Conservation (phyloP, 1,140 invertebrate genomes). For the Caenorhabditis briggsae region DNA sequence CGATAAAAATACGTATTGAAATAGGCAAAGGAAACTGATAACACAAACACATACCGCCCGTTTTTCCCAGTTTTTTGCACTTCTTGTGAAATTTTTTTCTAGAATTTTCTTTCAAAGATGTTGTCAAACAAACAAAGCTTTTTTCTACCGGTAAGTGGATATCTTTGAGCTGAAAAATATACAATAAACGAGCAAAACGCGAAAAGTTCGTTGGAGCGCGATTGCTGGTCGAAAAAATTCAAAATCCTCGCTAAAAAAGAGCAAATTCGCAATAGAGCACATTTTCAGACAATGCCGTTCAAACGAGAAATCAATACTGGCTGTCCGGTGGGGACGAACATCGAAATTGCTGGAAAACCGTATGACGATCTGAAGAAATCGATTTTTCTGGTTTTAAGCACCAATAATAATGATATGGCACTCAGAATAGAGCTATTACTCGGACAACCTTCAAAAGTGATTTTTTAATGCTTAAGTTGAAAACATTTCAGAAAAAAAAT, state of each 20-base stretch:
- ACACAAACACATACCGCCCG: background rate
- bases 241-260: background rate
- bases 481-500: background rate
- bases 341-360: slow-evolving; percentile 21
- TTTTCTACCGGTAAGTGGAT: slow-evolving; percentile 13
- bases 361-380: slow-evolving; percentile 9
- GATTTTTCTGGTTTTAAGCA: background rate
- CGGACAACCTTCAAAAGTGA: slow-evolving; percentile 21
- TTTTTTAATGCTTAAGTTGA: background rate
- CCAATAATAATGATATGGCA: slow-evolving; percentile 18
- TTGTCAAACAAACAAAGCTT: slow-evolving; percentile 13
- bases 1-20: background rate
- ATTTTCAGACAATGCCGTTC: slow-evolving; percentile 32
- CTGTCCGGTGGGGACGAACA: background rate
- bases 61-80: background rate
- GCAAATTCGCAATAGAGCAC: background rate
- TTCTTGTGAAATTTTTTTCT: slow-evolving; percentile 2
- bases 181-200: background rate
- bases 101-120: background rate
- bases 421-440: background rate
- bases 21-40: background rate
- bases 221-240: background rate
- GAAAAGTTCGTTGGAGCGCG: no score
- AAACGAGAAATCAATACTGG: background rate
- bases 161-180: background rate